Base-by-base conservation (phyloP, 2,888 invertebrate species). In the Desoria tigrina region DNA sequence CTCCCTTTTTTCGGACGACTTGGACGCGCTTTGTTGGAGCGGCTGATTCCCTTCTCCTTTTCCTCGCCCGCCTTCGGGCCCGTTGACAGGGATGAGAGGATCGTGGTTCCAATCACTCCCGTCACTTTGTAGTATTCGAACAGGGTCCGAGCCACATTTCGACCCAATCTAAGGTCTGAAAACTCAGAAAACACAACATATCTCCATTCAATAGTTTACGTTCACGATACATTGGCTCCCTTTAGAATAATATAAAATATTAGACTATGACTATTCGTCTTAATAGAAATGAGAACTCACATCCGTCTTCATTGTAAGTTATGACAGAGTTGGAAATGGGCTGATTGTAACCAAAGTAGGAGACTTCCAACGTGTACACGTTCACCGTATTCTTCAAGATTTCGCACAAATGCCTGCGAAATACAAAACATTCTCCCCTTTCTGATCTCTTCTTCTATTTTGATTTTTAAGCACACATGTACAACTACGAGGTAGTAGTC, bases 271-370 rank as follows among this genome's bases (percentile, higher is more conserved):
- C 16, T 16, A 39, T 39, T 39, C 16, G 39, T 39, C 16, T 16
- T 39, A 39, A 16, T 39, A 16, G 39, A 39, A 11, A 39, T 39
- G 39, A 16, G 39, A 39, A 90, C 91, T 92, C 92, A 96, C 96
- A 97, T 75, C 90, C 89, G 77, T 95, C 94, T 83, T 96, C 95
- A 42, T 91, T 95, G 79, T 96, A 97, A 37, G 92, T 89, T 63
- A 92, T 84, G 65, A 89, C 84, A 1, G 86, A 87, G 60, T 89
- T 85, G 2, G 86, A 84, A 64, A 77, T 78, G 59, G 87, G 86
- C 18, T 88, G 81, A 77, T 86, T 86, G 77, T 93, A 90, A n/a
- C 95, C 95, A 77, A 89, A 91, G 83, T 94, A 87, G 11, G 96
- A 96, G 0, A 93, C 92, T 79, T 94, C 88, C 76, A 95, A 81